Conservation (phyloP, 1,140 invertebrate species). For the Philaenus spumarius region DNA sequence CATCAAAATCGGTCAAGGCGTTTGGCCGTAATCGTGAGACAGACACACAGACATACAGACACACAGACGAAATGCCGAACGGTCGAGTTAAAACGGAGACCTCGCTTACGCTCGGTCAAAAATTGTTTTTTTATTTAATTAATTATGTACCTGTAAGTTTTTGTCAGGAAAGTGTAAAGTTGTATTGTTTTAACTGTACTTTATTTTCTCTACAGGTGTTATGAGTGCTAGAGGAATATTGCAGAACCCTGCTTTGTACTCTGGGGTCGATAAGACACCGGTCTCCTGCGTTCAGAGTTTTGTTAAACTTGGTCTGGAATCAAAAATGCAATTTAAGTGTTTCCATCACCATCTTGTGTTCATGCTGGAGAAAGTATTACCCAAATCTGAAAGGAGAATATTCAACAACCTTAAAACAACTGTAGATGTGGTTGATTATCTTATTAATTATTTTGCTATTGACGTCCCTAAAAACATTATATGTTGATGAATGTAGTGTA, state of each 20-base stretch:
- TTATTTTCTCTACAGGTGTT: slow-evolving; percentile 46
- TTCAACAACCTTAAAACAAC: slow-evolving; percentile 73
- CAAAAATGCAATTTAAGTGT: slow-evolving; percentile 60
- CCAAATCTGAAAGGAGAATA: slow-evolving; percentile 56
- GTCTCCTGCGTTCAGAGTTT: slow-evolving; percentile 75
- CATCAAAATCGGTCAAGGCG: no score
- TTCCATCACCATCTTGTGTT: slow-evolving; percentile 93
- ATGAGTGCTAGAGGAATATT: slow-evolving; percentile 89
- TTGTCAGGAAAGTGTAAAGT: no score
- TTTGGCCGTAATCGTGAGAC: no score
- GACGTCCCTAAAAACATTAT: slow-evolving; percentile 1
- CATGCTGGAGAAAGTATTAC: slow-evolving; percentile 79
- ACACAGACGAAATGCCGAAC: no score
- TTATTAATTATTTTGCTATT: slow-evolving; percentile 37
- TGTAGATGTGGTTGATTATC: slow-evolving; percentile 61
- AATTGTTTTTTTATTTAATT: no score
- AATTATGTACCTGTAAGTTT: no score
- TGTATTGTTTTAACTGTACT: no score
- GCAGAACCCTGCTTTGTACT: slow-evolving; percentile 85
- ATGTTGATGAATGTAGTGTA: no score
- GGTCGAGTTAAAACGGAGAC: no score
- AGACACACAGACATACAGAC: no score
- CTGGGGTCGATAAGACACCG: slow-evolving; percentile 60
- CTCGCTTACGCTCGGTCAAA: no score
- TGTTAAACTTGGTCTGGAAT: slow-evolving; percentile 62